Evolutionary conservation across 1,140 invertebrate genomes (phyloP).

Genomic region (Chironomus striatipennis): DNA sequence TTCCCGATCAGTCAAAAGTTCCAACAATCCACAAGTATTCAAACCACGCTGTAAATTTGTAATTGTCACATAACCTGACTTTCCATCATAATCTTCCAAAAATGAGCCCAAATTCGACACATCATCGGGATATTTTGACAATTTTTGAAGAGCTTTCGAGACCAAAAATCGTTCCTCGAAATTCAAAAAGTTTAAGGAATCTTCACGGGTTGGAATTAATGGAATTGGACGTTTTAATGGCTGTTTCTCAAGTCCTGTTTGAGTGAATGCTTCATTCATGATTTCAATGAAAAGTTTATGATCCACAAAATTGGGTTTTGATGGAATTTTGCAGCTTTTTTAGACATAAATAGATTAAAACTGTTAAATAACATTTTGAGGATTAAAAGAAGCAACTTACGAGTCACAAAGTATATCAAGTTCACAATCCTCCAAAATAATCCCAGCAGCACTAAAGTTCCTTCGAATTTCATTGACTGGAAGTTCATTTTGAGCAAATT

Average conservation of each 20-base stretch:
- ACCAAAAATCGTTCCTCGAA: slow-evolving; percentile 54
- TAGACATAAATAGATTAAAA: no score
- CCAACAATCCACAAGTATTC: background rate
- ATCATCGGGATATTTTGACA: slow-evolving; percentile 51
- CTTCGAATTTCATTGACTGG: slow-evolving; percentile 53
- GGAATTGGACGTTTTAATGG: slow-evolving; percentile 53
- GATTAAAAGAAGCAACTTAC: slow-evolving; percentile 28
- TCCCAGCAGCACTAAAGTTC: slow-evolving; percentile 48
- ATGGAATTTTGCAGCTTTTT: slow-evolving; percentile 49
- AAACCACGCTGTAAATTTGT: background rate
- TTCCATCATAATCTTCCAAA: slow-evolving; percentile 53
- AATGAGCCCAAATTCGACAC: slow-evolving; percentile 45
- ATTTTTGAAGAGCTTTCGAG: slow-evolving; percentile 50
- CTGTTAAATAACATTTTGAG: background rate
- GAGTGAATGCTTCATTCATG: slow-evolving; percentile 56
- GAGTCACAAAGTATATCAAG: slow-evolving; percentile 31
- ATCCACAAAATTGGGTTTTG: slow-evolving; percentile 47
- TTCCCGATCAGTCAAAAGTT: background rate
- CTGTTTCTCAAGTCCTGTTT: slow-evolving; percentile 50
- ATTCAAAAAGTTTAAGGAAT: slow-evolving; percentile 54
- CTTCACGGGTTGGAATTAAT: slow-evolving; percentile 51
- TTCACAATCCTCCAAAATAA: slow-evolving; percentile 44
- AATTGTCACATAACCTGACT: background rate
- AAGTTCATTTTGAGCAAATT: slow-evolving; percentile 49
- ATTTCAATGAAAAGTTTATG: slow-evolving; percentile 53